A percentile compares a stretch with the other conserved stretches of the same genome.
phyloP scores from a whole-genome alignment of 2,888 invertebrate species.

The Acheta domesticus region DNA sequence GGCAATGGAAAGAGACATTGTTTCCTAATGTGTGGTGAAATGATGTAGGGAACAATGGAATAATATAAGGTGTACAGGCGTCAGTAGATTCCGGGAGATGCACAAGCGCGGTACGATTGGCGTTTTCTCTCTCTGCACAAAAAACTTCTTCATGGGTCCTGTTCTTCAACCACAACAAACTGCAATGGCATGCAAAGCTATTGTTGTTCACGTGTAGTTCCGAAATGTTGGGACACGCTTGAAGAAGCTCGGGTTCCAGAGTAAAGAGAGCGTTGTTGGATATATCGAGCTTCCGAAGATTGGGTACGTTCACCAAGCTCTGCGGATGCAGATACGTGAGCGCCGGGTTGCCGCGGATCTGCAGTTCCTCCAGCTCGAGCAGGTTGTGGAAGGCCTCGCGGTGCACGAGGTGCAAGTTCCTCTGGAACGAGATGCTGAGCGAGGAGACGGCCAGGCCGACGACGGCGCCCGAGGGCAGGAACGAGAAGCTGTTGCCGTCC shows the following conservation, averaged over 20 bases:
- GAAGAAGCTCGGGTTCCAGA: slow-evolving; percentile 37
- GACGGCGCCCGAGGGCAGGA: slow-evolving; percentile 36
- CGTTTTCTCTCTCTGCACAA: slow-evolving; percentile 32
- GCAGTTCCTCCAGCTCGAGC: slow-evolving; percentile 36
- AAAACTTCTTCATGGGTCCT: slow-evolving; percentile 28
- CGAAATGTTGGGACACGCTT: slow-evolving; percentile 29
- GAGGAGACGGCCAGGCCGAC: slow-evolving; percentile 35
- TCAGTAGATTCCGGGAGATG: slow-evolving; percentile 29
- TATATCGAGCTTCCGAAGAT: slow-evolving; percentile 37
- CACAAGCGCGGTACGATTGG: slow-evolving; percentile 20
- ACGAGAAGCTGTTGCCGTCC: slow-evolving; percentile 38
- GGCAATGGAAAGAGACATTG: slow-evolving; percentile 39
- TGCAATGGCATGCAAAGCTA: slow-evolving; percentile 40
- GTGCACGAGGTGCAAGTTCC: slow-evolving; percentile 36
- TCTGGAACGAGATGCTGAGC: slow-evolving; percentile 37
- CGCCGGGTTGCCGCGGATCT: slow-evolving; percentile 37
- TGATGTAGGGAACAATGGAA: slow-evolving; percentile 39
- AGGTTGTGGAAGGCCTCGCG: slow-evolving; percentile 36
- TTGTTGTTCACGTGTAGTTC: slow-evolving; percentile 38
- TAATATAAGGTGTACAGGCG: slow-evolving; percentile 39
- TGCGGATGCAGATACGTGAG: slow-evolving; percentile 39
- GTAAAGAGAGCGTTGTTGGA: slow-evolving; percentile 38
- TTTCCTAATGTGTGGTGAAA: slow-evolving; percentile 37
- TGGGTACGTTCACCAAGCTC: slow-evolving; percentile 37
- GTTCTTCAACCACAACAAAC: slow-evolving; percentile 39